Percentiles rank a stretch among this genome's conserved stretches.
These are phyloP conservation scores for Eupelmus urozonus DNA, from an alignment of 2,888 invertebrate genomes.

Conservation along the genomic window DNA sequence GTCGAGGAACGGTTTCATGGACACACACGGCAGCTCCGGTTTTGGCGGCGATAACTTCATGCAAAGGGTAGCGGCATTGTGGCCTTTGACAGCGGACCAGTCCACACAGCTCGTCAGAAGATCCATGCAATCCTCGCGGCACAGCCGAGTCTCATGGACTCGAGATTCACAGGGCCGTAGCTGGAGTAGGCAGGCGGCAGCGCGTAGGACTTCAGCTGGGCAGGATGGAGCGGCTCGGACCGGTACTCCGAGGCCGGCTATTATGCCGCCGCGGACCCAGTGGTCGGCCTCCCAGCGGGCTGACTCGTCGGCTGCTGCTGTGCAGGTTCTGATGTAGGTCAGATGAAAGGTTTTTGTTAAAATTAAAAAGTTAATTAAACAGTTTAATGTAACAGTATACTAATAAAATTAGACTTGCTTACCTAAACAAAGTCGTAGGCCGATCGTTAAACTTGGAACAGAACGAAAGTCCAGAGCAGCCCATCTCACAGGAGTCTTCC, in stretches of 20 bases:
- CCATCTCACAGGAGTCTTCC: slow-evolving; percentile 92
- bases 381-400: no score
- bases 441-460: slow-evolving; percentile 94
- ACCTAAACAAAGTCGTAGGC: slow-evolving; percentile 90
- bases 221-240: slow-evolving; percentile 88
- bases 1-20: slow-evolving; percentile 84
- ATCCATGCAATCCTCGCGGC: slow-evolving; percentile 88
- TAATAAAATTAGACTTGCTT: background rate
- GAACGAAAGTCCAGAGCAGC: slow-evolving; percentile 91
- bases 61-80: slow-evolving; percentile 87
- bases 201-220: slow-evolving; percentile 90
- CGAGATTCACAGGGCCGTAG: slow-evolving; percentile 91
- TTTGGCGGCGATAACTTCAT: slow-evolving; percentile 85
- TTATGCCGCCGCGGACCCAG: slow-evolving; percentile 72
- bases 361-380: no score
- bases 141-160: slow-evolving; percentile 88
- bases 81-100: slow-evolving; percentile 81
- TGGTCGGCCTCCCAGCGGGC: slow-evolving; percentile 86
- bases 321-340: slow-evolving; percentile 82
- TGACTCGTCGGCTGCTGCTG: slow-evolving; percentile 87
- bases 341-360: no score
- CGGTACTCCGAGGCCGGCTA: slow-evolving; percentile 79
- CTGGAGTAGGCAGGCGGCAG: slow-evolving; percentile 92
- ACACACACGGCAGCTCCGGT: slow-evolving; percentile 86
- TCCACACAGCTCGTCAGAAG: slow-evolving; percentile 90